Evolutionary conservation across 2,113 vertebrate genomes (phyloP).

Genomic region (Ovis canadensis): DNA sequence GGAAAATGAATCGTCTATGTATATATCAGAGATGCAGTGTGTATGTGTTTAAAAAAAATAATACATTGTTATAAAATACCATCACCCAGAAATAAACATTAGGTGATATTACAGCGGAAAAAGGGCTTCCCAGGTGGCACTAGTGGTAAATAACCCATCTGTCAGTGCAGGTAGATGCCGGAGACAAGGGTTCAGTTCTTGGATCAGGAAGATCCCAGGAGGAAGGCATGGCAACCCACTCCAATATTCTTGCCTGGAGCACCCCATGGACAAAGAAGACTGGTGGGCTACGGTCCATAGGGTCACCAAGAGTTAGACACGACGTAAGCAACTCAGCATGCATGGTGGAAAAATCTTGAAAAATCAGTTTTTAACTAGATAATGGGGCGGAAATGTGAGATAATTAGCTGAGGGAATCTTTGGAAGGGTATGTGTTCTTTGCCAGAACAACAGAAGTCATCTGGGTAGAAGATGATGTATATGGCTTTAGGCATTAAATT

Average conservation of each 20-base stretch:
- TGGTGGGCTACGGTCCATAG: background rate
- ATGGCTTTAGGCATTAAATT: background rate
- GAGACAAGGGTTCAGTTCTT: background rate
- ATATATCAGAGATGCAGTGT: background rate
- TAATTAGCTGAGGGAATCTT: background rate
- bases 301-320: background rate
- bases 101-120: background rate
- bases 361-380: background rate
- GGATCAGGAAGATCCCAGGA: background rate
- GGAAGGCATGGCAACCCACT: background rate
- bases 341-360: background rate
- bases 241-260: background rate
- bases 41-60: background rate
- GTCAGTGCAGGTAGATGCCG: background rate
- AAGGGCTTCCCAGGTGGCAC: background rate
- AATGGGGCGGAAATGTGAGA: background rate
- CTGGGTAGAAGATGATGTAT: background rate
- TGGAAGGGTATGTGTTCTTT: background rate
- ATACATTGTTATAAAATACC: background rate
- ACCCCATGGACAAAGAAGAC: background rate
- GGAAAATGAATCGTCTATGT: background rate
- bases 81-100: background rate
- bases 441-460: background rate
- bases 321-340: background rate
- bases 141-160: background rate